Evolutionary conservation across 1,140 invertebrate genomes (phyloP), one percentile per base, ranked within the genome.

Genomic region (Philotrypesis tridentata): DNA sequence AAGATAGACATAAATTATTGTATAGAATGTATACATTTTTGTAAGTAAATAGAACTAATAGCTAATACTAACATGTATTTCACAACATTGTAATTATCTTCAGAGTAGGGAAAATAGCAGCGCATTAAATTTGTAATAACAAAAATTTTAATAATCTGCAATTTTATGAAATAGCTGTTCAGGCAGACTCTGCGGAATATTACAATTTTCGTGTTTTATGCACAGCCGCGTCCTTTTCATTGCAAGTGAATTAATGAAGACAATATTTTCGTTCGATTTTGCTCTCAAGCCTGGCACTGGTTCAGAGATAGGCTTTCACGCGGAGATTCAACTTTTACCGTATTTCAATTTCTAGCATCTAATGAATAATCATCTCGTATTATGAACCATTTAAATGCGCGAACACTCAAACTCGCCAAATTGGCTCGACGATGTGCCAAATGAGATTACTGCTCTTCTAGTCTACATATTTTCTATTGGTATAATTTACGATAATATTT

Each of bases 351-450:
- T 82, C 76, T 72, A 61, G 27, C 40, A 12, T 2, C 77, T 61
- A 83, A 85, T 83, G 85, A 84, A 86, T 85, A 85, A 86, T 86
- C 85, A 86, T 86, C 83, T 17, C 60, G 14, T 55, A 68, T 79
- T 79, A 72, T 72, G 67, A 61, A 71, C 67, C 67, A 79, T 71
- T 79, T 61, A 55, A 71, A 79, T 79, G 67, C 48, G 29, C 77
- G 12, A 71, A 14, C 17, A 43, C 17, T 67, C 23, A 17, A 37
- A 14, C 48, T 37, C 27, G 71, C 43, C 71, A 73, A 73, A 12
- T 55, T 60, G 71, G 70, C 25, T n/a, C 40, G 23, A 7, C 68
- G 67, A 29, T 29, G 29, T 29, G 12, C 21, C 5, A 43, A 60
- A 73, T 73, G 29, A 73, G 27, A 43, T 27, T 25, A n/a, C 67